A percentile compares a stretch with the other conserved stretches of the same genome.
Conservation (phyloP, 2,888 invertebrate genomes). For the Chelonus formosanus region DNA sequence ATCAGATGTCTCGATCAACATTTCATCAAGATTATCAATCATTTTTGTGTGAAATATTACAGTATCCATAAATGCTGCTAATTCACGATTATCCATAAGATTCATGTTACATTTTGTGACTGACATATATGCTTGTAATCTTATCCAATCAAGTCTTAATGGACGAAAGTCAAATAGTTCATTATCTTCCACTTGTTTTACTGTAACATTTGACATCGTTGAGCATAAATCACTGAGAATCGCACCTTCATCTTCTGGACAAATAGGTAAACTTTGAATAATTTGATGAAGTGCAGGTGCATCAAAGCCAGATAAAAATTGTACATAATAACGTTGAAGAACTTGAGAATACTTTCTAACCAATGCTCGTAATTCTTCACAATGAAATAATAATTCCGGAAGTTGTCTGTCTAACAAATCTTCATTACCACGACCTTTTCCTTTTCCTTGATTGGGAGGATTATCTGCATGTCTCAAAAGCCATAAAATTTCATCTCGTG, state of each 20-base stretch:
- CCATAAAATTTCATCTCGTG: constrained; percentile 98
- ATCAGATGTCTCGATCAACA: constrained; percentile 96
- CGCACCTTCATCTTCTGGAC: constrained; percentile 94
- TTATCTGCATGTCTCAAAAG: constrained; percentile 95
- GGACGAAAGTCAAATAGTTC: constrained; percentile 96
- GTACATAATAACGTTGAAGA: constrained; percentile 96
- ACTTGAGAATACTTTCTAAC: constrained; percentile 97
- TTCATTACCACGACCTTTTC: constrained; percentile 87
- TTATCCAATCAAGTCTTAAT: constrained; percentile 95
- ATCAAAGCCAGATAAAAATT: constrained; percentile 96
- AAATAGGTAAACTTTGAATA: constrained; percentile 82
- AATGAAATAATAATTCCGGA: constrained; percentile 96
- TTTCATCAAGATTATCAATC: constrained; percentile 97
- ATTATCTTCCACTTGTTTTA: constrained; percentile 96
- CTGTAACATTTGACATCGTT: constrained; percentile 83
- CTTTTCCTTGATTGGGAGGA: constrained; percentile 83
- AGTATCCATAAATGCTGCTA: constrained; percentile 93
- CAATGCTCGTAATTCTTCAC: constrained; percentile 94
- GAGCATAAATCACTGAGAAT: constrained; percentile 93
- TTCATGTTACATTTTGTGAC: constrained; percentile 81
- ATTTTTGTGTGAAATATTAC: constrained; percentile 97
- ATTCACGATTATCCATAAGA: constrained; percentile 83
- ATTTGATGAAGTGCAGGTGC: constrained; percentile 88
- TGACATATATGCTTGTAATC: constrained; percentile 93
- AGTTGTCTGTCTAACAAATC: constrained; percentile 95